phyloP scores from a whole-genome alignment of 2,888 invertebrate genomes.

The Hoplodrina ambigua region DNA sequence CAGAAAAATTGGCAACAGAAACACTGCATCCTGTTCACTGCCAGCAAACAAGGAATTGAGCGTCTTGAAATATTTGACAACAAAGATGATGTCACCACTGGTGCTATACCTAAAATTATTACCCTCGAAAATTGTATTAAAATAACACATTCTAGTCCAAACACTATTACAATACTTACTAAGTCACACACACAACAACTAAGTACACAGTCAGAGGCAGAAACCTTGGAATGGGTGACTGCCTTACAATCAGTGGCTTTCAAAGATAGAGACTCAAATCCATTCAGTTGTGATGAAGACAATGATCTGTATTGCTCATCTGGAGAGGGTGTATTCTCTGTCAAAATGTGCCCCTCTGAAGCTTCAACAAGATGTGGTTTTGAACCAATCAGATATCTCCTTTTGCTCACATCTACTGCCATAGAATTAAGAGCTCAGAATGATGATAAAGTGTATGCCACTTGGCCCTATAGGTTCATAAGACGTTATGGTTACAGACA shows the following conservation, averaged over 20 bases:
- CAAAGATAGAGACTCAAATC: conserved; percentile 91
- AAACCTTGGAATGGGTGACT: conserved; percentile 94
- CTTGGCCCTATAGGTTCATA: conserved; percentile 96
- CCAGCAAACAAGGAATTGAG: conserved; percentile 96
- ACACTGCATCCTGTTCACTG: conserved; percentile 94
- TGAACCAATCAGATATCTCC: conserved; percentile 92
- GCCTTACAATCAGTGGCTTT: conserved; percentile 96
- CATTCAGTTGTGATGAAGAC: conserved; percentile 94
- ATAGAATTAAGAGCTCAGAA: conserved; percentile 93
- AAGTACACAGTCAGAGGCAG: conserved; percentile 91
- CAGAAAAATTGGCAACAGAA: conserved; percentile 97
- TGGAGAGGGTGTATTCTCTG: conserved; percentile 95
- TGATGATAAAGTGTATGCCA: conserved; percentile 92
- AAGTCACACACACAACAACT: conserved; percentile 93
- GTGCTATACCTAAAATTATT: conserved; percentile 93
- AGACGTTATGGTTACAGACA: conserved; percentile 96
- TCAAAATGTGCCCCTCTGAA: conserved; percentile 94
- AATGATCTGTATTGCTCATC: conserved; percentile 97
- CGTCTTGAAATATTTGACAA: conserved; percentile 96
- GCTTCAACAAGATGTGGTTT: conserved; percentile 94
- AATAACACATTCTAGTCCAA: conserved; percentile 92
- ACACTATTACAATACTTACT: conserved; percentile 93
- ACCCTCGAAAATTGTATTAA: conserved; percentile 97
- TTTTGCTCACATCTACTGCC: conserved; percentile 94
- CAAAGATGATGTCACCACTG: conserved; percentile 92